phyloP scores from a whole-genome alignment of 2,113 vertebrate genomes.

The Pelvicachromis taeniatus region DNA sequence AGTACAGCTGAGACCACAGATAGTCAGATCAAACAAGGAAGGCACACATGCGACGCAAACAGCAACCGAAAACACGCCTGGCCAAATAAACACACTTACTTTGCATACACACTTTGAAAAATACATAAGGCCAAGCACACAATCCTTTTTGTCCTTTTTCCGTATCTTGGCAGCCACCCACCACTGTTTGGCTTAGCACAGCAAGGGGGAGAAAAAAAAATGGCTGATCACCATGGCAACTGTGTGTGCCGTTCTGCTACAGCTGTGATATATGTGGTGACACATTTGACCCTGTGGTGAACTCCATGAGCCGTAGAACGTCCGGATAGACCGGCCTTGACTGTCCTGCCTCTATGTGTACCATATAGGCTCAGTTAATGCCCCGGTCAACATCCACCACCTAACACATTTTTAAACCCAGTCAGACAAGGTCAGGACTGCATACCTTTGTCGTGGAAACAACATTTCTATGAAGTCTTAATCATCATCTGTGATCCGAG shows the following conservation, averaged over 20 bases:
- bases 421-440: background rate
- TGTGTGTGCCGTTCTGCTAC: conserved; percentile 68
- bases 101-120: conserved; percentile 6
- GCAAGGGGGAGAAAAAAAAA: conserved; percentile 34
- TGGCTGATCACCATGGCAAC: conserved; percentile 65
- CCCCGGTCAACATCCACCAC: background rate
- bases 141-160: conserved; percentile 49
- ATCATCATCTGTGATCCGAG: background rate
- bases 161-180: conserved; percentile 49
- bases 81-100: conserved; percentile 51
- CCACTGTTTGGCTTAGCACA: conserved; percentile 62
- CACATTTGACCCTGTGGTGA: conserved; percentile 70
- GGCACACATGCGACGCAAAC: conserved; percentile 10
- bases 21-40: conserved; percentile 51
- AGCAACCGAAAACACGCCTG: conserved; percentile 4
- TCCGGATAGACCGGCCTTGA: conserved; percentile 21
- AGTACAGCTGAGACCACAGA: conserved; percentile 63
- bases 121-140: conserved; percentile 15
- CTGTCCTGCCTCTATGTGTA: background rate
- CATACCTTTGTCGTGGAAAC: background rate
- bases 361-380: background rate
- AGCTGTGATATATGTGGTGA: conserved; percentile 75
- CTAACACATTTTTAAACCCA: background rate
- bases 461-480: background rate
- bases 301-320: conserved; percentile 41